These are phyloP conservation scores for Mycteria americana DNA, from an alignment of 2,797 vertebrate genomes.

Conservation along the genomic window DNA sequence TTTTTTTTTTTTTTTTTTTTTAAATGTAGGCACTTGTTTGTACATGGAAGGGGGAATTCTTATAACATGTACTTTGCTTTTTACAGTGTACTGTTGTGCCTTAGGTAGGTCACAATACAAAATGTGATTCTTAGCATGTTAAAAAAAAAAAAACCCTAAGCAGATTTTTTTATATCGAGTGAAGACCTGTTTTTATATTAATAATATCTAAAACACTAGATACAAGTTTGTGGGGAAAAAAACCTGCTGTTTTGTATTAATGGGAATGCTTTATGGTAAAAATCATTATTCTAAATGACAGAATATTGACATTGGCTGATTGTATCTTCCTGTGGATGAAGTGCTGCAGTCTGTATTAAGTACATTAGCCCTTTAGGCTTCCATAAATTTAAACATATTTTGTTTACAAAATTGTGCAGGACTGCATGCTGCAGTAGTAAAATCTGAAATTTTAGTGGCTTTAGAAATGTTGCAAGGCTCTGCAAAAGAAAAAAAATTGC, in stretches of 20 bases:
- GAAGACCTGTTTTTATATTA: background rate
- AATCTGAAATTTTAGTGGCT: background rate
- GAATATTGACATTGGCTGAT: constrained; percentile 8
- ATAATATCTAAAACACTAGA: background rate
- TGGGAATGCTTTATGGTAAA: background rate
- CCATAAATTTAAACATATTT: background rate
- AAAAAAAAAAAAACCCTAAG: background rate
- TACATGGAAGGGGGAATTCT: background rate
- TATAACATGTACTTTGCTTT: background rate
- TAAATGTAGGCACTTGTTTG: background rate
- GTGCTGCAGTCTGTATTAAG: constrained; percentile 17
- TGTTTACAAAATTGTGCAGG: background rate
- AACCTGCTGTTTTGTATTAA: background rate
- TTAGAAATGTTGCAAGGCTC: background rate
- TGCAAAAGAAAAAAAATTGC: background rate
- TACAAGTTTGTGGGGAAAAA: background rate
- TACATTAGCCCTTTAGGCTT: background rate
- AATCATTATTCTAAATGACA: background rate
- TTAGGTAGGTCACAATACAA: constrained; percentile 18
- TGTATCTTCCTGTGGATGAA: background rate
- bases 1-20: background rate
- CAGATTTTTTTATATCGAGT: background rate
- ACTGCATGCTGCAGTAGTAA: background rate
- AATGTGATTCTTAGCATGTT: background rate
- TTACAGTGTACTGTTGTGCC: background rate